phyloP scores from a whole-genome alignment of 2,113 vertebrate species.

The Oncorhynchus tshawytscha region DNA sequence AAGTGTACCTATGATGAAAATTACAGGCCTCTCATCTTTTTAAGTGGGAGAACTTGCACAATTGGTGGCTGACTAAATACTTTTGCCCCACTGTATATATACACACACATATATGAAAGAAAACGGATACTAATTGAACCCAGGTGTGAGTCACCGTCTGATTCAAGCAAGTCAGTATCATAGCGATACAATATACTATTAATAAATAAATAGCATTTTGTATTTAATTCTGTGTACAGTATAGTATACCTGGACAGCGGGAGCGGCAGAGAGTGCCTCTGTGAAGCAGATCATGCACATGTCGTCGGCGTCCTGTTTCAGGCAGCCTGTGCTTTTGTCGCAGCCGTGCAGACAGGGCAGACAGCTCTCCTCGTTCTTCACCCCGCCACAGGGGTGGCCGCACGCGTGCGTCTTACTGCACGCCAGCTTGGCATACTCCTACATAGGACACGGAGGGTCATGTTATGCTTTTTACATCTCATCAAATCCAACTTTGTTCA shows the following conservation, averaged over 20 bases:
- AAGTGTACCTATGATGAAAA: too few species aligned
- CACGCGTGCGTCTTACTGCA: constrained; percentile 95
- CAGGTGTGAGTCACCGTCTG: neutral
- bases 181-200: neutral
- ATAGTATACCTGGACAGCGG: constrained; percentile 87
- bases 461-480: too few species aligned
- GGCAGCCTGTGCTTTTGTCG: constrained; percentile 83
- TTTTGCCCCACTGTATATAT: too few species aligned
- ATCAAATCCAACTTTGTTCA: neutral
- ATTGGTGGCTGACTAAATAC: too few species aligned
- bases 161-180: neutral
- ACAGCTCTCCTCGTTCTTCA: constrained; percentile 92
- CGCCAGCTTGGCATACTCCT: constrained; percentile 96
- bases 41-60: too few species aligned
- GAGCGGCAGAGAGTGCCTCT: constrained; percentile 95
- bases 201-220: neutral
- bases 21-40: too few species aligned
- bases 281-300: constrained; percentile 99
- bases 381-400: constrained; percentile 93
- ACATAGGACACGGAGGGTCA: neutral
- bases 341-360: constrained; percentile 94
- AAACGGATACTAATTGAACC: neutral
- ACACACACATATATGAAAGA: neutral
- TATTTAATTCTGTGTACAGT: neutral
- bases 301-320: constrained; percentile 98